phyloP scores from a whole-genome alignment of 2,797 vertebrate genomes.

The Cyclopterus lumpus region DNA sequence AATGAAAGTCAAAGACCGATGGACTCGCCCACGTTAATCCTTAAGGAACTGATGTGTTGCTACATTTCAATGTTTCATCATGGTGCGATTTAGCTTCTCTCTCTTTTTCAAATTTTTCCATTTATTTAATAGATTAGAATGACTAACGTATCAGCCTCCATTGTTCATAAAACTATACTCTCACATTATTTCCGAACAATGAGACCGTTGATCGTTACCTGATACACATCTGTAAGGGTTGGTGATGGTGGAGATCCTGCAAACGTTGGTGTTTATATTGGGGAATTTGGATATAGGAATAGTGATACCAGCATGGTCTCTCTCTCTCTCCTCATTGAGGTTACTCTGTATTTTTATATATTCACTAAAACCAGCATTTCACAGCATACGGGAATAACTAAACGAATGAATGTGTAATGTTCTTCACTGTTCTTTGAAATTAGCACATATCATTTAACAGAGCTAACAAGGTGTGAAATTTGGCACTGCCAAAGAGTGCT shows the following conservation, averaged over 20 bases:
- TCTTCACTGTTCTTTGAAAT: conserved; percentile 26
- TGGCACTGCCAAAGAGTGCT: conserved; percentile 10
- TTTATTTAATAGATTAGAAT: background rate
- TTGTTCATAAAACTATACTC: background rate
- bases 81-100: background rate
- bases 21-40: background rate
- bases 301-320: background rate
- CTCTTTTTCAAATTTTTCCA: background rate
- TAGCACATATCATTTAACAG: conserved; percentile 9
- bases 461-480: conserved; percentile 36
- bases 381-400: background rate
- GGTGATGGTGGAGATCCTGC: background rate
- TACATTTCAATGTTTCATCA: background rate
- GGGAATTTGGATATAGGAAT: background rate
- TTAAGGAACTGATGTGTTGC: background rate
- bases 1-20: background rate
- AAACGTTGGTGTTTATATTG: background rate
- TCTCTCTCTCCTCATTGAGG: background rate
- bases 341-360: background rate
- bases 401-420: background rate
- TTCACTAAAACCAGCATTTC: background rate
- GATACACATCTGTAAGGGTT: background rate
- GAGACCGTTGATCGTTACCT: background rate
- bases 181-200: background rate
- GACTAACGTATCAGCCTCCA: background rate